Evolutionary conservation across 2,113 vertebrate genomes (phyloP).

Genomic region (Murina feae): DNA sequence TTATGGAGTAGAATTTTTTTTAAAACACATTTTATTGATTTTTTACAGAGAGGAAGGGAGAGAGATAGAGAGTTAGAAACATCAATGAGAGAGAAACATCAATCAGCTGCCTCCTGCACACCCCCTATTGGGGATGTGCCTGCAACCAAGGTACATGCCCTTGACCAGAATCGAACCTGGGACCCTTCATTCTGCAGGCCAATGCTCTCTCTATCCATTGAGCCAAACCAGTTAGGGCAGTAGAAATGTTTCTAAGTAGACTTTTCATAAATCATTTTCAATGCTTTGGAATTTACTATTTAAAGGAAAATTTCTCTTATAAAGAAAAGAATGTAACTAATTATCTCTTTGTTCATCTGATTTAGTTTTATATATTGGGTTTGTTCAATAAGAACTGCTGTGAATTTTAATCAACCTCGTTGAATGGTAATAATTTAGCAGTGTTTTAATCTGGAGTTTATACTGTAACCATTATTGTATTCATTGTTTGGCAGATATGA

Average conservation of each 20-base stretch:
- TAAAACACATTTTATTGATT: too few species aligned
- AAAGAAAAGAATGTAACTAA: neutral
- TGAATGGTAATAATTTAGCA: neutral
- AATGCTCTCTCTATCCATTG: too few species aligned
- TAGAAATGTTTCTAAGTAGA: neutral
- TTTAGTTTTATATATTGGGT: neutral
- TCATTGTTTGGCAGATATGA: slow-evolving; percentile 1
- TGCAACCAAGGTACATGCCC: too few species aligned
- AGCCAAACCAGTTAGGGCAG: too few species aligned
- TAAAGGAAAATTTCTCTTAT: slow-evolving; percentile 1
- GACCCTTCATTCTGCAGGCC: too few species aligned
- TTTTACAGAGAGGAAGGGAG: too few species aligned
- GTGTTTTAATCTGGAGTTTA: slow-evolving; percentile 31
- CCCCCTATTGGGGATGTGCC: too few species aligned
- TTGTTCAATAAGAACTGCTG: slow-evolving; percentile 3
- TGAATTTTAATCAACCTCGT: slow-evolving; percentile 12
- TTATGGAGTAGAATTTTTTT: too few species aligned
- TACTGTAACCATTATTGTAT: neutral
- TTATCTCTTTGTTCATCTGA: neutral
- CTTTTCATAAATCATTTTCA: neutral
- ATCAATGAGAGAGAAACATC: too few species aligned
- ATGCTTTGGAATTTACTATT: neutral
- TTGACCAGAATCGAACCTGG: too few species aligned
- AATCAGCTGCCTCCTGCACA: too few species aligned
- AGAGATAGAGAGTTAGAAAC: too few species aligned